Conservation (phyloP, 2,797 vertebrate species). For the Loris lydekkerianus region DNA sequence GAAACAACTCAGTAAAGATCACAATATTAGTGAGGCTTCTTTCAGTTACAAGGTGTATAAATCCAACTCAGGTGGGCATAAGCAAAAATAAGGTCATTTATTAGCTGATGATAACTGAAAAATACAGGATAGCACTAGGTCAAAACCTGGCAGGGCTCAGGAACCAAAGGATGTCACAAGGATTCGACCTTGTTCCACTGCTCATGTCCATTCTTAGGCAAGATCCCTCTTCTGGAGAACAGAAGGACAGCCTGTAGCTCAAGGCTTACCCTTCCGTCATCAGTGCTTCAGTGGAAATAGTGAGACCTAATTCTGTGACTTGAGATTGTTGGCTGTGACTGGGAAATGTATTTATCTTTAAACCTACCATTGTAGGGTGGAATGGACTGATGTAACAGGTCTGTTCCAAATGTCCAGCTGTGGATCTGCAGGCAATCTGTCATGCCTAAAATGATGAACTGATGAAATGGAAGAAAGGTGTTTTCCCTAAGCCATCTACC, state of each 20-base stretch:
- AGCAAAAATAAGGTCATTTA: slow-evolving; percentile 8
- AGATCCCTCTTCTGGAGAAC: background rate
- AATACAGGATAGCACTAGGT: background rate
- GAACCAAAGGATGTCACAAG: background rate
- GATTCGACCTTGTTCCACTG: background rate
- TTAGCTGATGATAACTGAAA: background rate
- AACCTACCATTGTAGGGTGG: background rate
- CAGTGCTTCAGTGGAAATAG: background rate
- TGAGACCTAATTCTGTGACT: background rate
- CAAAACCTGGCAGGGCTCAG: background rate
- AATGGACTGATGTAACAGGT: background rate
- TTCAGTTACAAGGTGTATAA: background rate
- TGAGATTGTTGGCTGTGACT: background rate
- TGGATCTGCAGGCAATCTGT: background rate
- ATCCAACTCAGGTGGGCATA: background rate
- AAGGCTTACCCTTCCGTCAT: background rate
- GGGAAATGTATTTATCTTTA: background rate
- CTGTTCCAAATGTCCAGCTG: background rate
- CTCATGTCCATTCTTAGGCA: background rate
- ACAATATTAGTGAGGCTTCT: background rate
- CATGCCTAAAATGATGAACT: background rate
- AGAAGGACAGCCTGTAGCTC: background rate
- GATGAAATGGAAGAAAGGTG: background rate
- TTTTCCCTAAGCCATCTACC: background rate
- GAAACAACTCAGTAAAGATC: background rate